Evolutionary conservation across 2,797 vertebrate species (phyloP).

Genomic region (Mycteria americana): DNA sequence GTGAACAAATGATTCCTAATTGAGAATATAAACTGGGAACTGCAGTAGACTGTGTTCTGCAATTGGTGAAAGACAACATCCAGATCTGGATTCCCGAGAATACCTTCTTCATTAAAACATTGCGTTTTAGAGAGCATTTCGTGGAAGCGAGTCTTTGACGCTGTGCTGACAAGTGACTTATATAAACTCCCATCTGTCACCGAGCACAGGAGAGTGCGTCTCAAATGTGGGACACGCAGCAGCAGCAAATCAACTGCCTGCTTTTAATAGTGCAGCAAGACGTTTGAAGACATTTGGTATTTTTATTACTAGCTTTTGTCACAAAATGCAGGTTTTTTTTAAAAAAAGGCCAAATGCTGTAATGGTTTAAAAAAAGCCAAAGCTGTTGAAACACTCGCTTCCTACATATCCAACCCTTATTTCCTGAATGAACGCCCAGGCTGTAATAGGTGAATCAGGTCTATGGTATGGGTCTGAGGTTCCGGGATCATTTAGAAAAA

Average conservation of each 20-base stretch:
- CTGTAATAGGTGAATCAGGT: background rate
- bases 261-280: conserved; percentile 43
- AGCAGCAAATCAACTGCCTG: background rate
- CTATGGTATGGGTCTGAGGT: background rate
- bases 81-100: background rate
- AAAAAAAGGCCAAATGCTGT: background rate
- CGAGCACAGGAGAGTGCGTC: background rate
- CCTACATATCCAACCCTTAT: background rate
- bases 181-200: conserved; percentile 53
- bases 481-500: background rate
- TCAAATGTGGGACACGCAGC: conserved; percentile 13
- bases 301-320: conserved; percentile 9
- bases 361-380: background rate
- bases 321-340: background rate
- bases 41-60: background rate
- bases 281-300: background rate
- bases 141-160: background rate
- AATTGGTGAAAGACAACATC: background rate
- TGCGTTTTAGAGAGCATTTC: background rate
- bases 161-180: conserved; percentile 41
- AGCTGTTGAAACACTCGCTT: background rate
- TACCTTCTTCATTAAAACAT: background rate
- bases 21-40: background rate
- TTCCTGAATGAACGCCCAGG: background rate
- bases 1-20: background rate